Percentiles rank a stretch among this genome's conserved stretches.
Conservation (phyloP, 53 echinoderm and acorn worm genomes). For the Stichopus horrens region DNA sequence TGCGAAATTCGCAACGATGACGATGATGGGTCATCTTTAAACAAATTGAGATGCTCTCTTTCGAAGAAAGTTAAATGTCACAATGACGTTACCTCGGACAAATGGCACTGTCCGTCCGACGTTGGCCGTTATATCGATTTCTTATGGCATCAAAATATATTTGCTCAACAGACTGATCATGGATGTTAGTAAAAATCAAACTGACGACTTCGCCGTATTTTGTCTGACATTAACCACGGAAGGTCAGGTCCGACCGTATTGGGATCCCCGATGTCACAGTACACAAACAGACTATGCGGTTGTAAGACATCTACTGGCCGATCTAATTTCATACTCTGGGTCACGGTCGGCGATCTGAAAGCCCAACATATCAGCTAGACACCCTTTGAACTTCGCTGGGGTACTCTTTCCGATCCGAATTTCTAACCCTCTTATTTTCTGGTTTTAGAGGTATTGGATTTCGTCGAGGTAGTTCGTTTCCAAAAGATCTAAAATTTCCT, state of each 20-base stretch:
- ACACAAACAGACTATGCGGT: neutral
- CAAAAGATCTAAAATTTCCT: neutral
- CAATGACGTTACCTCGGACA: neutral
- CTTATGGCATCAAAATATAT: neutral
- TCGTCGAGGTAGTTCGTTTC: neutral
- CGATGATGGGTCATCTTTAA: neutral
- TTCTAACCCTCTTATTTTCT: neutral
- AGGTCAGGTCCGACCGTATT: neutral
- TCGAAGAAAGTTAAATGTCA: neutral
- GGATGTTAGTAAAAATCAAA: conserved; percentile 12
- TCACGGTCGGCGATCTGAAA: neutral
- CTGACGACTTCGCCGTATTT: neutral
- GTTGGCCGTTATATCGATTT: neutral
- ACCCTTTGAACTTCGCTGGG: neutral
- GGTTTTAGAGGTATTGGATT: neutral
- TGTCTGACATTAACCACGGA: neutral
- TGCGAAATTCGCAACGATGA: neutral
- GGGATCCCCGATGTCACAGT: conserved; percentile 10
- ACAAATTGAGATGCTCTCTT: conserved; percentile 28
- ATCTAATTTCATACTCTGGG: neutral
- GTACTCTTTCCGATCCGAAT: neutral
- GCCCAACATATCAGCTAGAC: neutral
- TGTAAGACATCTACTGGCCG: neutral
- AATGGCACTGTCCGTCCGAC: neutral
- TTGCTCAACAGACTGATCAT: conserved; percentile 3